phyloP scores from a whole-genome alignment of 2,888 invertebrate species.

The Agrotis clavis region DNA sequence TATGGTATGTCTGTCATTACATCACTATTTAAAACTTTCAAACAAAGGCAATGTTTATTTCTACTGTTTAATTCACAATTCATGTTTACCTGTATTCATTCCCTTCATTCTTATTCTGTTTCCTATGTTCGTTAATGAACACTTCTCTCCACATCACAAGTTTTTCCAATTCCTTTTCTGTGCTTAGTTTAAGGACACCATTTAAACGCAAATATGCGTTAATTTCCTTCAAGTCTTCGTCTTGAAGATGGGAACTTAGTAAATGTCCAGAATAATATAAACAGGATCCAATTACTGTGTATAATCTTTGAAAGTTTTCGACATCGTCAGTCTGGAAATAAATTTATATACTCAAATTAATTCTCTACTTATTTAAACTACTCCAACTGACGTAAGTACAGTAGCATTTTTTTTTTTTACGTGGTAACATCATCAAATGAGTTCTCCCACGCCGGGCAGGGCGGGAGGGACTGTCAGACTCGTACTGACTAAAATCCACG shows the following conservation, averaged over 20 bases:
- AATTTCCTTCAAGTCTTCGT: slow-evolving; percentile 94
- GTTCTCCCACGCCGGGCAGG: too few species aligned
- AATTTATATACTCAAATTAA: too few species aligned
- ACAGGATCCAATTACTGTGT: slow-evolving; percentile 93
- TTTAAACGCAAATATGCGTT: slow-evolving; percentile 94
- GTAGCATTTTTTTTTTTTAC: too few species aligned
- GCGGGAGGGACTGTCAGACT: too few species aligned
- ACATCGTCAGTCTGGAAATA: slow-evolving; percentile 94
- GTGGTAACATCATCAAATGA: too few species aligned
- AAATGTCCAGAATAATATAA: slow-evolving; percentile 93
- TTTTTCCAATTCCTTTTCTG: slow-evolving; percentile 93
- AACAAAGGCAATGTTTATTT: slow-evolving; percentile 11
- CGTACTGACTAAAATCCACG: too few species aligned
- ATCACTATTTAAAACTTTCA: neutral
- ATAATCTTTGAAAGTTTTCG: slow-evolving; percentile 94
- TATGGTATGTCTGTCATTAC: neutral
- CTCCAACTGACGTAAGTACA: too few species aligned
- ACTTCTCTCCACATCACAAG: slow-evolving; percentile 95
- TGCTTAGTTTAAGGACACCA: slow-evolving; percentile 93
- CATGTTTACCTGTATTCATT: slow-evolving; percentile 80
- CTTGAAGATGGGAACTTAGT: slow-evolving; percentile 94
- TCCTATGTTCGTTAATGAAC: slow-evolving; percentile 89
- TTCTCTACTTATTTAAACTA: too few species aligned
- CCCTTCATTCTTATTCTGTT: slow-evolving; percentile 76
- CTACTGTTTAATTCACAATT: neutral